Evolutionary conservation across 2,888 invertebrate species (phyloP).

Genomic region (Julus scandinavius): DNA sequence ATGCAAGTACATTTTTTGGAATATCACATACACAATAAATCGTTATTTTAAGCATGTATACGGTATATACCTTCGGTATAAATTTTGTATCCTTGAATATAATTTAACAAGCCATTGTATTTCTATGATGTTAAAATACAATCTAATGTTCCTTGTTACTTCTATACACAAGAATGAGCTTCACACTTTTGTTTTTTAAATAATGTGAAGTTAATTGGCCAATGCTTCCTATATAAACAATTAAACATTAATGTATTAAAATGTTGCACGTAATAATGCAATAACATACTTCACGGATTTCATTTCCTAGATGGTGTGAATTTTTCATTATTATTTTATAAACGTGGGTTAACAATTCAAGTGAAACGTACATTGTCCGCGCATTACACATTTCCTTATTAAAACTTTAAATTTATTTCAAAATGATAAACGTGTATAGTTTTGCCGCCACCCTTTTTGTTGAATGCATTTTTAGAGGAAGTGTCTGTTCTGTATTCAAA

Average conservation of each 20-base stretch:
- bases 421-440: background rate
- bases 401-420: background rate
- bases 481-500: background rate
- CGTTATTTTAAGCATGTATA: no score
- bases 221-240: slow-evolving; percentile 15
- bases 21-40: no score
- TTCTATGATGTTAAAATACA: no score
- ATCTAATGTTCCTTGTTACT: no score
- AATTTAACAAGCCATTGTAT: no score
- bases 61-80: no score
- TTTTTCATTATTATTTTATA: background rate
- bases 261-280: background rate
- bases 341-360: slow-evolving; percentile 17
- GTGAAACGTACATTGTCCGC: slow-evolving; percentile 25
- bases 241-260: background rate
- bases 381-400: background rate
- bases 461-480: background rate
- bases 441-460: background rate
- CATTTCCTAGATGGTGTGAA: slow-evolving; percentile 2
- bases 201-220: background rate
- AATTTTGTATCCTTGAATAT: no score
- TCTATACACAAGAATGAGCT: background rate
- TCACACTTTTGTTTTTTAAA: background rate
- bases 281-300: slow-evolving; percentile 1
- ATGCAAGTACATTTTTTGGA: no score